Evolutionary conservation across 2,888 invertebrate genomes (phyloP).

Genomic region (Tiliacea citrago): DNA sequence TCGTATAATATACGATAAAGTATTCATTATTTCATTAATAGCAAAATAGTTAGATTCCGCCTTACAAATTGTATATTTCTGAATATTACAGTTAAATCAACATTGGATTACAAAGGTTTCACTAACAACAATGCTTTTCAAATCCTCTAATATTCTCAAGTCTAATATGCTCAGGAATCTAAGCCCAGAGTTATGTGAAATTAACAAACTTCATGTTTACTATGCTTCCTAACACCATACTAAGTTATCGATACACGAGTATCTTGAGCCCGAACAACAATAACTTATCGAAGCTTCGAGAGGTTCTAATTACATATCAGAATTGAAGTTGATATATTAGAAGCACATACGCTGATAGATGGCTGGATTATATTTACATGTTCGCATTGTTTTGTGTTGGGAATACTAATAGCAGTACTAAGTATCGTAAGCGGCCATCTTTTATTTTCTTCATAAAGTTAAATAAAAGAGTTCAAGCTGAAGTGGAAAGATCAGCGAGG

Average conservation of each 20-base stretch:
- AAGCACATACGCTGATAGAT: constrained; percentile 42
- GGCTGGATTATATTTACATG: constrained; percentile 38
- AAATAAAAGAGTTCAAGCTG: neutral
- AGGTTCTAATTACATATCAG: constrained; percentile 54
- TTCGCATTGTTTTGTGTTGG: constrained; percentile 14
- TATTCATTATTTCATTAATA: neutral
- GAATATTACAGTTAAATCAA: neutral
- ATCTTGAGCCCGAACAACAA: constrained; percentile 42
- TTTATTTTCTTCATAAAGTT: too few species aligned
- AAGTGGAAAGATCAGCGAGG: neutral
- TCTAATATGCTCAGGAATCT: too few species aligned
- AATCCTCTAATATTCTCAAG: neutral
- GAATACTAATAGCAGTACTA: neutral
- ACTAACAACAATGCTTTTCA: neutral
- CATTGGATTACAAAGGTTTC: neutral
- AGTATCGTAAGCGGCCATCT: neutral
- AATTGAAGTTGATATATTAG: constrained; percentile 47
- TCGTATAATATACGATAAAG: too few species aligned
- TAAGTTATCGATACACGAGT: constrained; percentile 20
- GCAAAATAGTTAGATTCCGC: neutral
- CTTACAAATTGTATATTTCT: neutral
- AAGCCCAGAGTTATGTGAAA: neutral
- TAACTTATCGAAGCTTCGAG: constrained; percentile 51
- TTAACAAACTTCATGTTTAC: constrained; percentile 37
- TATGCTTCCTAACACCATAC: constrained; percentile 5